A percentile compares a stretch with the other conserved stretches of the same genome.
These are phyloP conservation scores for Drosophila mulleri DNA, from an alignment of 2,888 invertebrate species.

Conservation along the genomic window DNA sequence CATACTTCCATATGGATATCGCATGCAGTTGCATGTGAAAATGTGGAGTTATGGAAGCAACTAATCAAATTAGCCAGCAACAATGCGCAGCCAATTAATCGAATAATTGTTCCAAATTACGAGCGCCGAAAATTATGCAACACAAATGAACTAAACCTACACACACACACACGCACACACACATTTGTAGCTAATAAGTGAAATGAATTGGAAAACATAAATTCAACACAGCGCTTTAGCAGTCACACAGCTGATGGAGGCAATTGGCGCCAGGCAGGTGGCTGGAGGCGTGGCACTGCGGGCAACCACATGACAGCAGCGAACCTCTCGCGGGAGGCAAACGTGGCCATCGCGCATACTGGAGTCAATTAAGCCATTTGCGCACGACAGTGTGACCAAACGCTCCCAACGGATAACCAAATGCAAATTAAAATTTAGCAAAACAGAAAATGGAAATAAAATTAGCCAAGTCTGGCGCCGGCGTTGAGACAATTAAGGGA, in stretches of 20 bases:
- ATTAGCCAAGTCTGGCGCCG: background rate
- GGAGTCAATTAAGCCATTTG: slow-evolving; percentile 38
- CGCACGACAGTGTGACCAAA: slow-evolving; percentile 32
- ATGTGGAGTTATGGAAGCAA: slow-evolving; percentile 1
- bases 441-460: background rate
- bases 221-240: slow-evolving; percentile 1
- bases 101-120: slow-evolving; percentile 38
- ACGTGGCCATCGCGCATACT: slow-evolving; percentile 9
- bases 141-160: background rate
- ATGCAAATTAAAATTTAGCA: slow-evolving; percentile 18
- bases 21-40: slow-evolving; percentile 12
- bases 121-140: slow-evolving; percentile 15
- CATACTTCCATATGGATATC: slow-evolving; percentile 19
- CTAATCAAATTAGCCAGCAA: slow-evolving; percentile 55
- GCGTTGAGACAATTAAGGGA: background rate
- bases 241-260: background rate
- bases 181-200: slow-evolving; percentile 12
- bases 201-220: slow-evolving; percentile 26
- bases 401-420: slow-evolving; percentile 17
- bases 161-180: background rate
- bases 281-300: slow-evolving; percentile 16
- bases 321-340: slow-evolving; percentile 15
- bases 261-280: background rate
- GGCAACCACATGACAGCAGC: slow-evolving; percentile 12
- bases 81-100: slow-evolving; percentile 54